Conservation (phyloP, 2,888 invertebrate genomes). For the Lampropteryx suffumata region DNA sequence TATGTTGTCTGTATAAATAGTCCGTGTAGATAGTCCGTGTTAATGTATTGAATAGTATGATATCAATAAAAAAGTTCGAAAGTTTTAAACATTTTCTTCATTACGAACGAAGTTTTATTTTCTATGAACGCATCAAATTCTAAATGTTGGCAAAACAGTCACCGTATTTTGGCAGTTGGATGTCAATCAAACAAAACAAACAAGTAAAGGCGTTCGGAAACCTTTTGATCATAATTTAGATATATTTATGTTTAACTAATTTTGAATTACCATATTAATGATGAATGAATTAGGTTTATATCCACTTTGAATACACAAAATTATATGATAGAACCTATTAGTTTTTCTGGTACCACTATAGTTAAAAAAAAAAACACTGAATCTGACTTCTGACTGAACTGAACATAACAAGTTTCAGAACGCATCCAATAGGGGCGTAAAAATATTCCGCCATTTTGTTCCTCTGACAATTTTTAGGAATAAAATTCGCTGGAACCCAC, state of each 20-base stretch:
- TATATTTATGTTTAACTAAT: too few relatives aligned
- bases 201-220: conserved; percentile 16
- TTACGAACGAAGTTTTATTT: too few relatives aligned
- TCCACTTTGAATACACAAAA: too few relatives aligned
- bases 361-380: too few relatives aligned
- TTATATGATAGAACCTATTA: too few relatives aligned
- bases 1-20: conserved; percentile 33
- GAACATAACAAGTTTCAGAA: conserved; percentile 46
- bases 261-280: too few relatives aligned
- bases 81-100: too few relatives aligned
- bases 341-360: too few relatives aligned
- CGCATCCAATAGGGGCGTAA: conserved; percentile 74
- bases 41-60: too few relatives aligned
- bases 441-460: conserved; percentile 80
- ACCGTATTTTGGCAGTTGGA: background rate
- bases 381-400: too few relatives aligned
- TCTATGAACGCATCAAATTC: background rate
- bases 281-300: too few relatives aligned
- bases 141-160: background rate
- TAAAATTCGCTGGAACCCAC: conserved; percentile 54
- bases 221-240: background rate
- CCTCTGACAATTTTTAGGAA: conserved; percentile 65
- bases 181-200: conserved; percentile 7
- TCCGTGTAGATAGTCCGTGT: background rate
- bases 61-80: too few relatives aligned